Base-by-base conservation (phyloP, 2,113 vertebrate species). In the Tamias sibiricus region DNA sequence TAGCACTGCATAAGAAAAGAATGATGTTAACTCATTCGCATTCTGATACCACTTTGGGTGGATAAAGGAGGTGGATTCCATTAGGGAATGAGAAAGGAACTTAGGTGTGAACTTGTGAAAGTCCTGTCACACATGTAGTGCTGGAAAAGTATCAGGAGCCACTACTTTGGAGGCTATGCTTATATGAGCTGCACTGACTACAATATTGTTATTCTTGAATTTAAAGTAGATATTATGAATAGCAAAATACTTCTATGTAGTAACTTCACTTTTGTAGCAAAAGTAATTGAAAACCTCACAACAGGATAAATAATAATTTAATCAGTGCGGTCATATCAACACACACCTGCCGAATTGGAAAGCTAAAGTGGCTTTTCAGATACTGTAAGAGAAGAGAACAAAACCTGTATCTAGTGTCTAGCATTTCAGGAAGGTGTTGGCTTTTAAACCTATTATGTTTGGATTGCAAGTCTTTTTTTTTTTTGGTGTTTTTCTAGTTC, bases 361-460 rank as follows among this genome's bases (percentile, higher is more conserved):
- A 40, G 6, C 35, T 77, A n/a, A 91, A 54, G 11, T 4, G 20
- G 0, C 40, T 40, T 83, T 85, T 87, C 20, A 64, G 8, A 44
- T 59, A 37, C 32, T 32, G 4, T 42, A 69, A 66, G 32, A 69
- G 42, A 91, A 64, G 66, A 75, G 8, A 92, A 74, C 47, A 79
- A 62, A 91, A 90, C 22, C 0, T 82, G 54, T 59, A 32, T 59
- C 4, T 79, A 28, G 47, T 47, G 28, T 40, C 8, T 75, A 95
- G 59, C 20, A 76, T 82, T 95, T 96, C 37, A 93, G 68, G 54
- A 85, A 95, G 84, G 57, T 86, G 42, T 35, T 90, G 35, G 1
- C 84, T 94, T 90, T 80, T 76, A 84, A 93, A 92, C 4, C 11
- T 49, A 28, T 88, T 83, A 89, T 86, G 14, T 57, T 68, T 85